A percentile compares a stretch with the other conserved stretches of the same genome.
Evolutionary conservation across 2,888 invertebrate genomes (phyloP).

Genomic region (Epinotia brunnichana): DNA sequence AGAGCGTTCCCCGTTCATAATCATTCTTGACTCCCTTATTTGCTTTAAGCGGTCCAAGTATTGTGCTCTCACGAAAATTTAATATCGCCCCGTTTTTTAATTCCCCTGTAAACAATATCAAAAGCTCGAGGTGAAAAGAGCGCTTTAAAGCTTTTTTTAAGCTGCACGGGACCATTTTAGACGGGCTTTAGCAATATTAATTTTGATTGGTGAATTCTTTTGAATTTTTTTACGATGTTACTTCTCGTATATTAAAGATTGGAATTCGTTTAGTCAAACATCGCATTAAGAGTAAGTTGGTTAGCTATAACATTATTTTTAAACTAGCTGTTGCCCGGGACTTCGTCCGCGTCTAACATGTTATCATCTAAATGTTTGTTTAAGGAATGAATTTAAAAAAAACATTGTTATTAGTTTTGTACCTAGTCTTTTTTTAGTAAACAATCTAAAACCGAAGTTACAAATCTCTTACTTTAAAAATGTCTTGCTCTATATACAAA

Average conservation of each 20-base stretch:
- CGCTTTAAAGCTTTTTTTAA: constrained; percentile 17
- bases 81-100: constrained; percentile 35
- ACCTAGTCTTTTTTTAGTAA: too few species aligned
- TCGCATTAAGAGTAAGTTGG: neutral
- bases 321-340: too few species aligned
- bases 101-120: constrained; percentile 33
- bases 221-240: constrained; percentile 1
- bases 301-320: neutral
- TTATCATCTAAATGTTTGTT: too few species aligned
- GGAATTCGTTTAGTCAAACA: neutral
- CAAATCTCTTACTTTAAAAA: too few species aligned
- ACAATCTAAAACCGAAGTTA: too few species aligned
- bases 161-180: neutral
- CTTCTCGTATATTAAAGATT: neutral
- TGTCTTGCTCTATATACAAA: too few species aligned
- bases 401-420: too few species aligned
- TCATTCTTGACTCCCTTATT: neutral
- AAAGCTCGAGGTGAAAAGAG: constrained; percentile 27
- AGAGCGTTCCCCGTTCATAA: neutral
- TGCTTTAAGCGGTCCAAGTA: constrained; percentile 9
- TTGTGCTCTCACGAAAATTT: constrained; percentile 26
- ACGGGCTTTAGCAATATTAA: constrained; percentile 5
- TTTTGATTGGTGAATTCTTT: neutral
- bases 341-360: too few species aligned
- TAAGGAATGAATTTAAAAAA: too few species aligned